Evolutionary conservation across 1,140 invertebrate species (phyloP).

Genomic region (Cardiocondyla obscurior): DNA sequence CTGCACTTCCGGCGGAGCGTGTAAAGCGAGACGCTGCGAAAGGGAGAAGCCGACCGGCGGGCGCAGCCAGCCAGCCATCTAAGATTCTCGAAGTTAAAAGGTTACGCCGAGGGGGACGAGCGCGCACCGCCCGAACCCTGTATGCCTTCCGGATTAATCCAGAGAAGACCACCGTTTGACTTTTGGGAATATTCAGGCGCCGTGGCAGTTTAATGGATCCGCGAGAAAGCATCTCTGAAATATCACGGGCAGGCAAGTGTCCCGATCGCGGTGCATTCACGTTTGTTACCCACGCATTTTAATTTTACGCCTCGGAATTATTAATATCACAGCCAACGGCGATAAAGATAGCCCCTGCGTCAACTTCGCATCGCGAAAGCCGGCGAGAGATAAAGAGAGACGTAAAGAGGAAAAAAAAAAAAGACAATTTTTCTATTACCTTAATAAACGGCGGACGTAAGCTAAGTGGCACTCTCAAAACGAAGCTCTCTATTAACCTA

Average conservation of each 20-base stretch:
- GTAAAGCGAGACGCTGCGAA: conserved; percentile 32
- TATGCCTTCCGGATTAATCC: conserved; percentile 49
- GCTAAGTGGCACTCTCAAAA: conserved; percentile 48
- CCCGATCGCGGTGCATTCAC: neutral
- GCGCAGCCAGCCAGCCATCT: neutral
- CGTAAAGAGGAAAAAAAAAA: no score
- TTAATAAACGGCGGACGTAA: conserved; percentile 42
- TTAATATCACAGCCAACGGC: conserved; percentile 36
- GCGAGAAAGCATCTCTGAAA: conserved; percentile 11
- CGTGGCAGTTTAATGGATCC: conserved; percentile 53
- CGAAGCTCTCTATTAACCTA: conserved; percentile 45
- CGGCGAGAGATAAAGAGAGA: neutral
- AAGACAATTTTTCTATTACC: conserved; percentile 46
- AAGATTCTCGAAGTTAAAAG: conserved; percentile 40
- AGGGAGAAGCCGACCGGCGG: neutral
- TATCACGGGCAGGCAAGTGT: neutral
- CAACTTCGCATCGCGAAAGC: conserved; percentile 30
- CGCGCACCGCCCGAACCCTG: neutral
- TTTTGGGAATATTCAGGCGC: conserved; percentile 49
- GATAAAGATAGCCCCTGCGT: conserved; percentile 53
- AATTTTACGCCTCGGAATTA: conserved; percentile 42
- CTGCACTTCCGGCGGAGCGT: conserved; percentile 21
- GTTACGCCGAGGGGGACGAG: conserved; percentile 20
- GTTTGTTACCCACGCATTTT: conserved; percentile 33
- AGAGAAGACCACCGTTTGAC: conserved; percentile 21